phyloP scores from a whole-genome alignment of 2,888 invertebrate species.

The Caenorhabditis uteleia region DNA sequence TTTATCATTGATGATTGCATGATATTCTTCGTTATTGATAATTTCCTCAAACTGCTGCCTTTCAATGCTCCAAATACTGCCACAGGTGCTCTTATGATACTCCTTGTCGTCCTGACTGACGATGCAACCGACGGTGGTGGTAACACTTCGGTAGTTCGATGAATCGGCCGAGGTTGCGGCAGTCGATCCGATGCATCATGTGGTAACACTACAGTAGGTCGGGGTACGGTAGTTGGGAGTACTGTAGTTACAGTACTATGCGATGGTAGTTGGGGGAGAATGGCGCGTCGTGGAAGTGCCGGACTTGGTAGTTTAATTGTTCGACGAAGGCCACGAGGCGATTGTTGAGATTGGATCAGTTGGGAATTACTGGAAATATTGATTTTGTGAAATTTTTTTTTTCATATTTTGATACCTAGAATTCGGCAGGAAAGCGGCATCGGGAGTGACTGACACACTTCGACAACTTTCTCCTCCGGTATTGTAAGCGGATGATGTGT shows the following conservation, averaged over 20 bases:
- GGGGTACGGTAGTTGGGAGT: too few relatives aligned
- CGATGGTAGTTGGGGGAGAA: constrained; percentile 13
- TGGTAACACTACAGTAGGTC: constrained; percentile 34
- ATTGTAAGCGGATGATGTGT: constrained; percentile 80
- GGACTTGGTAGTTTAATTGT: constrained; percentile 30
- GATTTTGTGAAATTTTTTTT: too few relatives aligned
- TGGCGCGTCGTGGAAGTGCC: constrained; percentile 18
- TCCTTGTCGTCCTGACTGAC: constrained; percentile 6
- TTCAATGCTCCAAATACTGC: constrained; percentile 32
- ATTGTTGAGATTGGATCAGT: constrained; percentile 26
- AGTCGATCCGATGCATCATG: constrained; percentile 29
- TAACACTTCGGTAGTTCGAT: background rate
- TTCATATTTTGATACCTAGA: too few relatives aligned
- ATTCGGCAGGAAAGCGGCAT: constrained; percentile 29
- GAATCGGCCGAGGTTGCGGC: constrained; percentile 11
- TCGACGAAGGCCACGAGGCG: constrained; percentile 30
- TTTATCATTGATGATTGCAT: constrained; percentile 17
- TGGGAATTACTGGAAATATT: constrained; percentile 14
- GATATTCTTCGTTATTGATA: constrained; percentile 26
- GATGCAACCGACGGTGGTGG: constrained; percentile 12
- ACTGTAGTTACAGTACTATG: background rate
- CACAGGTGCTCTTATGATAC: constrained; percentile 18
- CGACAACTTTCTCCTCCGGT: constrained; percentile 80
- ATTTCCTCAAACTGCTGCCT: constrained; percentile 29
- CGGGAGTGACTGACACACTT: constrained; percentile 71